A percentile compares a stretch with the other conserved stretches of the same genome.
phyloP scores from a whole-genome alignment of 2,113 vertebrate species.

The Chlorocebus sabaeus region DNA sequence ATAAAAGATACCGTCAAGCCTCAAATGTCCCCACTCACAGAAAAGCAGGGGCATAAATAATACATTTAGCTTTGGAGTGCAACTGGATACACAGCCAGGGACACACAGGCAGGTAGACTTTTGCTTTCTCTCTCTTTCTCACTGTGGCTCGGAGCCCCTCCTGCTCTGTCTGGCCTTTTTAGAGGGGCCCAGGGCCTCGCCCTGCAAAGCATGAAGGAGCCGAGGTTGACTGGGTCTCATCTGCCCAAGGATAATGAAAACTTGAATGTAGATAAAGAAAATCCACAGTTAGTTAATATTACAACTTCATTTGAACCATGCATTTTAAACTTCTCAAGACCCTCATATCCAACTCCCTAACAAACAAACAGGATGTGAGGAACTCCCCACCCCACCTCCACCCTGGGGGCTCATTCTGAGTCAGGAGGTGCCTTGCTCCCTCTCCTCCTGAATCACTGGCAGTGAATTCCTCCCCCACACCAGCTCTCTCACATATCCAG shows the following conservation, averaged over 20 bases:
- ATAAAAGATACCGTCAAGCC: conserved; percentile 21
- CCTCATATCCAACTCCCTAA: not conserved
- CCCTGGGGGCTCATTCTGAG: not conserved
- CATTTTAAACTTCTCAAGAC: not conserved
- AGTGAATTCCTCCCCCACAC: not conserved
- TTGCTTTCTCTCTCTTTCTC: not conserved
- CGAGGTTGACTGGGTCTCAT: not conserved
- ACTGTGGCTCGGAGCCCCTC: not conserved
- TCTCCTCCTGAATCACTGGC: conserved; percentile 22
- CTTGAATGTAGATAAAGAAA: not conserved
- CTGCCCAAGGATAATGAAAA: conserved; percentile 9
- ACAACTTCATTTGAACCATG: not conserved
- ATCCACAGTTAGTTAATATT: not conserved
- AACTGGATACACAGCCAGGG: not conserved
- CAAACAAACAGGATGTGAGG: not conserved
- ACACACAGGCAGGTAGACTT: not conserved
- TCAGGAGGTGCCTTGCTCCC: not conserved
- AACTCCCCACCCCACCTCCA: not conserved
- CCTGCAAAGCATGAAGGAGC: not conserved
- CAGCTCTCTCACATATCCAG: not conserved
- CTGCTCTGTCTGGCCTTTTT: not conserved
- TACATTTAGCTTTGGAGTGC: not conserved
- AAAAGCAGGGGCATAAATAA: conserved; percentile 10
- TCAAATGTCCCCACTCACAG: not conserved
- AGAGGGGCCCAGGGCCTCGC: not conserved